phyloP scores from a whole-genome alignment of 2,113 vertebrate genomes.

The Dromaius novaehollandiae region DNA sequence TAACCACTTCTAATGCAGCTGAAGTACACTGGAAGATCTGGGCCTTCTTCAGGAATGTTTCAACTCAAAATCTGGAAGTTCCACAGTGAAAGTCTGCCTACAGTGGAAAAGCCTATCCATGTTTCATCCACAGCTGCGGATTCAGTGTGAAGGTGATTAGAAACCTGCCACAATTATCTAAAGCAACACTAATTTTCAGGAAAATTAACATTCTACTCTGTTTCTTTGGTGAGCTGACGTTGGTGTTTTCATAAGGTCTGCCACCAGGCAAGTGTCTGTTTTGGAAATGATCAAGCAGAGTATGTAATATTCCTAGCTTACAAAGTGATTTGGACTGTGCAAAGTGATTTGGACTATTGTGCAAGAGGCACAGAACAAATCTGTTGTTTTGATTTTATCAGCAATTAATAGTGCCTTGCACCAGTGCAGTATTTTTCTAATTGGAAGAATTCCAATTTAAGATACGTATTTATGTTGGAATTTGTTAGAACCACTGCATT shows the following conservation, averaged over 20 bases:
- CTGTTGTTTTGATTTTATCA: not conserved
- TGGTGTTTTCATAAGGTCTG: not conserved
- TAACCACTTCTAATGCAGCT: not conserved
- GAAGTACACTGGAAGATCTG: not conserved
- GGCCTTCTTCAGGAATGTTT: not conserved
- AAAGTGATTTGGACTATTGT: not conserved
- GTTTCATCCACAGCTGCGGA: conserved; percentile 23
- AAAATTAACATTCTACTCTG: conserved; percentile 38
- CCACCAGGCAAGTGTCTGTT: not conserved
- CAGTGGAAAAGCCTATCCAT: not conserved
- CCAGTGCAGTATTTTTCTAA: not conserved
- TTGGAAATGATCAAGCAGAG: not conserved
- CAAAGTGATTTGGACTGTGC: not conserved
- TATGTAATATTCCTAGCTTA: not conserved
- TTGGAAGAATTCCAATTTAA: not conserved
- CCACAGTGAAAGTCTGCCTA: not conserved
- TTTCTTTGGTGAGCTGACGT: not conserved
- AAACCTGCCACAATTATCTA: conserved; percentile 17
- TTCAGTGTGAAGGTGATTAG: not conserved
- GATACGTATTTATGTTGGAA: not conserved
- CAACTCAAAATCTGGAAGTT: not conserved
- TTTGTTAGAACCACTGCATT: not conserved
- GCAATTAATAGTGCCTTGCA: not conserved
- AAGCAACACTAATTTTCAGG: conserved; percentile 38
- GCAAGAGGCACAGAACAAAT: not conserved